Base-by-base conservation (phyloP, 2,797 vertebrate genomes). In the Eremophila alpestris region DNA sequence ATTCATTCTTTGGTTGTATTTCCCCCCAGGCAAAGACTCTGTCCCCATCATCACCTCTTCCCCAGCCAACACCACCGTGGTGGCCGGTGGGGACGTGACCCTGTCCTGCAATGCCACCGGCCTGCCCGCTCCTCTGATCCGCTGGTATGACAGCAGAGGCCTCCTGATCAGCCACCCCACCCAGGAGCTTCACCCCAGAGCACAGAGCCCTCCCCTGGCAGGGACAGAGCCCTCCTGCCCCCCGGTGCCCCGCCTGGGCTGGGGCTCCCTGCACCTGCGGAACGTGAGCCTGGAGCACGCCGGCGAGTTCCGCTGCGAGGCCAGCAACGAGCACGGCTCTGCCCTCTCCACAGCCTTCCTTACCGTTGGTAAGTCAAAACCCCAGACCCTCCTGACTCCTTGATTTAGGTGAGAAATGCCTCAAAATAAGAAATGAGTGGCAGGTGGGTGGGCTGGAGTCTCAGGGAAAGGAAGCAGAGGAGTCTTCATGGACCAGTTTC, bases 81-180 rank as follows among this genome's bases (percentile, higher is more conserved):
- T 54, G 11, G 88, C 89, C 3, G 98, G 98, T 14, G 95, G 95
- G 76, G 94, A 93, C 3, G 93, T 97, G 5, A 97, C 91, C 5
- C 79, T 98, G 69, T 97, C 97, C 74, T 98, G 98, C 87, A 98
- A 95, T 3, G 98, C 98, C 93, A 97, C 96, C 2, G 98, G 98
- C 23, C 83, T 97, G 5, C 97, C 98, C 6, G 6, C 85, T 27
- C 98, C 98, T 1, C 15, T 76, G 55, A 96, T 98, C 68, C 97
- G 79, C 32, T 98, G 98, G 98, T 97, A 98, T 36, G 86, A 97
- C 87, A 85, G 90, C 64, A 95, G 65, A 7, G 98, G 98, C 36
- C 89, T 97, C 23, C 76, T 98, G 54, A 60, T 89, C 93, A 95
- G 95, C 82, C 97, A 75, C 52, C 94, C 97, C 2, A 60, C 97